Percentiles rank a stretch among this genome's conserved stretches.
Evolutionary conservation across 1,140 invertebrate genomes (phyloP).

Genomic region (Bombyx mandarina): DNA sequence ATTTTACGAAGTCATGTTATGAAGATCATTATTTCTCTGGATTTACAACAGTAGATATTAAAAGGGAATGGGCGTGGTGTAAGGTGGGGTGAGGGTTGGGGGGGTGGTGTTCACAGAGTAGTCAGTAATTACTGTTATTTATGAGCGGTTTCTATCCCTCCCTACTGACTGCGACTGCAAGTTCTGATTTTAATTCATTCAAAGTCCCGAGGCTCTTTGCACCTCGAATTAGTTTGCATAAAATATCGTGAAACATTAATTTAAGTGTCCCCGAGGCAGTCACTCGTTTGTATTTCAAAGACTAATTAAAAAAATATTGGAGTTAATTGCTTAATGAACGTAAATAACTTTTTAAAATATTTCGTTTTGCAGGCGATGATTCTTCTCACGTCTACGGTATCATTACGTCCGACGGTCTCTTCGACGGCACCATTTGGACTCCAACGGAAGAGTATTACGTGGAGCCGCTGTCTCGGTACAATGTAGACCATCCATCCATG

Average conservation of each 20-base stretch:
- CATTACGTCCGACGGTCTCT: constrained; percentile 87
- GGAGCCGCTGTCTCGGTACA: constrained; percentile 86
- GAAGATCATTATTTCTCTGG: too few species aligned
- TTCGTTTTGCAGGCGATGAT: constrained; percentile 81
- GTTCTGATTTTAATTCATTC: constrained; percentile 64
- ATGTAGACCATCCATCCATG: constrained; percentile 69
- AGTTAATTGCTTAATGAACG: constrained; percentile 12
- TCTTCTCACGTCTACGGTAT: constrained; percentile 87
- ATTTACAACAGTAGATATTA: too few species aligned
- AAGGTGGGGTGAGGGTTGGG: constrained; percentile 14
- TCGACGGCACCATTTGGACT: constrained; percentile 90
- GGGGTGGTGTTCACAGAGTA: constrained; percentile 3
- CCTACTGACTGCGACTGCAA: constrained; percentile 39
- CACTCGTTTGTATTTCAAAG: constrained; percentile 37
- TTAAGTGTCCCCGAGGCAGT: constrained; percentile 21
- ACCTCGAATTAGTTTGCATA: constrained; percentile 59
- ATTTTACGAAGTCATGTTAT: too few species aligned
- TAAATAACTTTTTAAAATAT: constrained; percentile 7
- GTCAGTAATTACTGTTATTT: constrained; percentile 55
- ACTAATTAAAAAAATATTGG: constrained; percentile 26
- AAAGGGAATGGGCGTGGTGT: background rate
- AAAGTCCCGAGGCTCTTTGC: constrained; percentile 46
- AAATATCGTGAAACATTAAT: constrained; percentile 54
- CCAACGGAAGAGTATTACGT: constrained; percentile 85
- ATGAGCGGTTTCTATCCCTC: constrained; percentile 51